phyloP scores from a whole-genome alignment of 2,797 vertebrate species.

The Sebastes hopkinsi region DNA sequence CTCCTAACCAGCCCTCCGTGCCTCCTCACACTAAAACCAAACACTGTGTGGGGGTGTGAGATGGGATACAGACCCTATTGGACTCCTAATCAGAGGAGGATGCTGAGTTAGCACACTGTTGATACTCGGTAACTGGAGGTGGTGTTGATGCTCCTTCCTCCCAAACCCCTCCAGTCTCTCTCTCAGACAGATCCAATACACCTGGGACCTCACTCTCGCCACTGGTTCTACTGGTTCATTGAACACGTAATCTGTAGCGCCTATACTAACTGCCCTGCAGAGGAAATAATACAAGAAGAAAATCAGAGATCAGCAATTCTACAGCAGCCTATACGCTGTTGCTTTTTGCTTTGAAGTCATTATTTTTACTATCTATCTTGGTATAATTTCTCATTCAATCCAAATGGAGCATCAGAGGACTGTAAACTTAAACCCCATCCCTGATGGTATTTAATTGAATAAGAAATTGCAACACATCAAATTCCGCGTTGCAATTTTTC shows the following conservation, averaged over 20 bases:
- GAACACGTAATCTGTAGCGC: conserved; percentile 22
- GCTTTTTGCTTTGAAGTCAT: not conserved
- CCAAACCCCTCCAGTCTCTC: not conserved
- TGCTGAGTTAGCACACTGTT: conserved; percentile 37
- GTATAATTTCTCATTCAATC: conserved; percentile 12
- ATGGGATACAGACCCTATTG: conserved; percentile 18
- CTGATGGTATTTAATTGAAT: conserved; percentile 24
- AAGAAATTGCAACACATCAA: conserved; percentile 18
- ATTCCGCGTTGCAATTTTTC: conserved; percentile 9
- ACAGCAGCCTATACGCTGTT: not conserved
- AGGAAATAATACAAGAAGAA: not conserved
- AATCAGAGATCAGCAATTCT: conserved; percentile 9
- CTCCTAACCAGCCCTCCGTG: not conserved
- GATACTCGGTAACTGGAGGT: conserved; percentile 7
- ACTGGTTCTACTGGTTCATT: conserved; percentile 22
- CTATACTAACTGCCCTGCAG: not conserved
- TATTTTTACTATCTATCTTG: conserved; percentile 19
- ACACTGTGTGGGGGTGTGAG: not conserved
- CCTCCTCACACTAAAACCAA: not conserved
- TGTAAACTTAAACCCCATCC: conserved; percentile 16
- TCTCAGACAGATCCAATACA: not conserved
- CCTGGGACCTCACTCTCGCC: conserved; percentile 1
- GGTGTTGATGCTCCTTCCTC: not conserved
- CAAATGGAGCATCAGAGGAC: conserved; percentile 18
- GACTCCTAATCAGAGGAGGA: conserved; percentile 26